Evolutionary conservation across 2,888 invertebrate genomes (phyloP).

Genomic region (Nephrocerus scutellatus): DNA sequence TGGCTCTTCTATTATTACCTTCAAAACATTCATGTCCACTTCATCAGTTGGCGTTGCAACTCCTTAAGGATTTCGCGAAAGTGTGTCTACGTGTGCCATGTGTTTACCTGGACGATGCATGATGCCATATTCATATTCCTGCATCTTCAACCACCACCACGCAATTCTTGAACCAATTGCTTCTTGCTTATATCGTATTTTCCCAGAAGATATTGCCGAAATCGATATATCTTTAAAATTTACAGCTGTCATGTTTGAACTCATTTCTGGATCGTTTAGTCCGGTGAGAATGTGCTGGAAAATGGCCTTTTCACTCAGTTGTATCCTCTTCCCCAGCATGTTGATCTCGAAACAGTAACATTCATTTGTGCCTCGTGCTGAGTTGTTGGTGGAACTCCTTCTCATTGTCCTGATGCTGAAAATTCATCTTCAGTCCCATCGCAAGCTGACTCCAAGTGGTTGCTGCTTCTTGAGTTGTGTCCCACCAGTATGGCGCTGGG

Average conservation of each 20-base stretch:
- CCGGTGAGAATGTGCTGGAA: constrained; percentile 9
- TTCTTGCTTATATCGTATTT: constrained; percentile 7
- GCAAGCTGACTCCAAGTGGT: constrained; percentile 1
- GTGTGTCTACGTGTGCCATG: constrained; percentile 7
- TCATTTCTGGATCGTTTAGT: constrained; percentile 6
- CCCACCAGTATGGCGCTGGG: too few relatives aligned
- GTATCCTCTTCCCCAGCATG: constrained; percentile 5
- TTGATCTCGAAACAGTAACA: constrained; percentile 6
- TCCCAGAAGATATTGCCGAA: too few relatives aligned
- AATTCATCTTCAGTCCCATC: not conserved
- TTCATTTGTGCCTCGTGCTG: not conserved
- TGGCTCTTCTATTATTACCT: constrained; percentile 8
- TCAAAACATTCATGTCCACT: constrained; percentile 9
- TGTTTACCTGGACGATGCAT: constrained; percentile 8
- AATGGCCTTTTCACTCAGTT: not conserved
- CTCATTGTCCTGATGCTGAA: not conserved
- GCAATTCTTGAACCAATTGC: constrained; percentile 3
- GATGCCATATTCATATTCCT: constrained; percentile 5
- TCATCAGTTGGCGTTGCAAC: constrained; percentile 1
- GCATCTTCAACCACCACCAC: constrained; percentile 8
- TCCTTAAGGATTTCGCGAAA: constrained; percentile 6
- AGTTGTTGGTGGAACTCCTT: not conserved
- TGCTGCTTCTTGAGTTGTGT: constrained; percentile 3
- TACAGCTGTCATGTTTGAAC: constrained; percentile 1
- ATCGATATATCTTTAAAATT: not conserved